Base-by-base conservation (phyloP, 2,797 vertebrate genomes). In the Lates japonicus region DNA sequence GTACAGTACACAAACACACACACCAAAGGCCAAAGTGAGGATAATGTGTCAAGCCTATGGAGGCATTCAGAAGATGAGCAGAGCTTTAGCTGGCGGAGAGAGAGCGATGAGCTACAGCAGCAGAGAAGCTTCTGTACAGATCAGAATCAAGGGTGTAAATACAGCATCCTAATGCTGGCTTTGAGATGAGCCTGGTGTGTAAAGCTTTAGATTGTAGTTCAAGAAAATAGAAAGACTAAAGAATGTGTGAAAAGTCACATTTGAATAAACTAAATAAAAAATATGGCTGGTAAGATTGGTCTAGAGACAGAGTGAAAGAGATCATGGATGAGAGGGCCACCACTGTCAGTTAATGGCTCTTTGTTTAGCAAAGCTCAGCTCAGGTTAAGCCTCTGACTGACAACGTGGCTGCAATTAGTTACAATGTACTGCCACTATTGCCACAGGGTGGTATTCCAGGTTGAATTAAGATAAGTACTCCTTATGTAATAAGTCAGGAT, bases 1-100 rank as follows among this genome's bases (percentile, higher is more conserved):
- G 66, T 44, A 76, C 39, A 85, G 70, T 76, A 79, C 71, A 83
- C 59, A 70, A 74, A 79, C 71, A 77, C 64, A 84, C 64, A 59
- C 46, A 31, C 70, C 71, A 80, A 70, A 88, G 80, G 85, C 76
- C 78, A 88, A 79, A 63, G 72, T 92, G 90, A 92, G 57, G 90
- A 94, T 90, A 94, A 92, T 92, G 90, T 79, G 84, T 93, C 93
- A 78, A 33, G 70, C 81, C 59, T 80, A 87, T 88, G 77, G 66
- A 88, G 76, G 80, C 76, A 48, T 84, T 86, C 65, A 76, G 75
- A 78, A 57, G 57, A 82, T 82, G 80, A 80, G 66, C 69, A 76
- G 82, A 88, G 84, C 59, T 74, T 71, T 61, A 80, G 90, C 73
- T 62, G 72, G 76, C 70, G 75, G 78, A 82, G 8, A 46, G 25